Evolutionary conservation across 1,140 invertebrate species (phyloP).

Genomic region (Bradysia coprophila): DNA sequence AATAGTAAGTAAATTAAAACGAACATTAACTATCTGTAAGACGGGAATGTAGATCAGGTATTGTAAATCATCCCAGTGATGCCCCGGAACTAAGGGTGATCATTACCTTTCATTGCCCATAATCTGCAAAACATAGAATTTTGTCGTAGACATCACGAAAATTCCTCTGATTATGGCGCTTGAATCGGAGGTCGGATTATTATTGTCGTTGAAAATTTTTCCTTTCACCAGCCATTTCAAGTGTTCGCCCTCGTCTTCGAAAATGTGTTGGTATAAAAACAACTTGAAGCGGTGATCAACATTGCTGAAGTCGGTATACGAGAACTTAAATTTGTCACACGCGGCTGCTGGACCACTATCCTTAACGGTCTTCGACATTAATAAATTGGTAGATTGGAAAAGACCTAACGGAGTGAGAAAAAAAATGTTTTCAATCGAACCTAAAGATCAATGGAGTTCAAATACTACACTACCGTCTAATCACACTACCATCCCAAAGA

Average conservation of each 20-base stretch:
- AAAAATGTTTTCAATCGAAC: neutral
- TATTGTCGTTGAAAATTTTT: constrained; percentile 23
- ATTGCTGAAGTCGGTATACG: constrained; percentile 30
- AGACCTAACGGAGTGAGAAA: constrained; percentile 8
- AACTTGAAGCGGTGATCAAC: constrained; percentile 37
- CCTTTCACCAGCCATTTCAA: constrained; percentile 30
- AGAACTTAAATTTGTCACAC: constrained; percentile 25
- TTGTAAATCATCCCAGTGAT: too few relatives aligned
- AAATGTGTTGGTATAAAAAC: constrained; percentile 31
- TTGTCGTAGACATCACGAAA: constrained; percentile 31
- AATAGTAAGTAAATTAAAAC: neutral
- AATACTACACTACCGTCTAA: too few relatives aligned
- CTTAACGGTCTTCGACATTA: constrained; percentile 20
- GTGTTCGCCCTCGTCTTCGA: constrained; percentile 32
- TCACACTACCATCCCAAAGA: too few relatives aligned
- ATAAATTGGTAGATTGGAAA: constrained; percentile 18
- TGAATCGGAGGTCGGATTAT: constrained; percentile 7
- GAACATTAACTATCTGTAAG: too few relatives aligned
- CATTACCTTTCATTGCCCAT: constrained; percentile 22
- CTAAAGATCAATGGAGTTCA: too few relatives aligned
- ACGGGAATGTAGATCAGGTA: too few relatives aligned
- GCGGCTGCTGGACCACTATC: constrained; percentile 9
- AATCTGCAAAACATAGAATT: constrained; percentile 31
- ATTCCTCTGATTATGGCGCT: constrained; percentile 23
- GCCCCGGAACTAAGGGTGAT: too few relatives aligned